Conservation (phyloP, 2,113 vertebrate genomes). For the Lepus europaeus region DNA sequence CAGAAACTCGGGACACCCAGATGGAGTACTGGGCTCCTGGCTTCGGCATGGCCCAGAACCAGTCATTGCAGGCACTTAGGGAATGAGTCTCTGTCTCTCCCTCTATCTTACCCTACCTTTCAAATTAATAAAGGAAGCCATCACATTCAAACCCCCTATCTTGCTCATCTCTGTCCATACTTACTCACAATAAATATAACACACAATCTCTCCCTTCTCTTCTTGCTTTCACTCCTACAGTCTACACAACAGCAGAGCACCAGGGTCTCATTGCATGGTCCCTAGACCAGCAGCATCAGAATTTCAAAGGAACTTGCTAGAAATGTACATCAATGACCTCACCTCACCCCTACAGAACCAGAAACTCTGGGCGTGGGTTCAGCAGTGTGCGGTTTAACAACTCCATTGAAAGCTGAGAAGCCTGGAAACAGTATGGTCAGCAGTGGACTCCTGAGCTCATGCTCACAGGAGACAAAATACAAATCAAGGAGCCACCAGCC, state of each 20-base stretch:
- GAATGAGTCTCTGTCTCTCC: too few species aligned
- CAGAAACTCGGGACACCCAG: too few species aligned
- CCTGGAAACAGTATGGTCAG: not conserved
- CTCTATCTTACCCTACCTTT: too few species aligned
- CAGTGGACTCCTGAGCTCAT: not conserved
- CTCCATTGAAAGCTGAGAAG: not conserved
- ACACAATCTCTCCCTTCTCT: not conserved
- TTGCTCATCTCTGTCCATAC: not conserved
- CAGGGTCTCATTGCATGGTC: not conserved
- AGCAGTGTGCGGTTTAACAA: not conserved
- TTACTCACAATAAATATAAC: not conserved
- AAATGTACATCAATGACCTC: not conserved
- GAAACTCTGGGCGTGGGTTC: not conserved
- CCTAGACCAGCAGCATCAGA: not conserved
- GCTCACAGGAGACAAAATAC: not conserved
- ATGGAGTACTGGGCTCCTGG: too few species aligned
- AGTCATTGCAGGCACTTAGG: too few species aligned
- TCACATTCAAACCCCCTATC: not conserved
- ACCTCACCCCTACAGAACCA: not conserved
- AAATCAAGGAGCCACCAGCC: not conserved
- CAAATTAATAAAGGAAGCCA: not conserved
- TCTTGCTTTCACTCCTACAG: not conserved
- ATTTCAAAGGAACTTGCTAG: not conserved
- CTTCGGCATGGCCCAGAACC: too few species aligned
- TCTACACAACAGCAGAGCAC: not conserved